Evolutionary conservation across 2,797 vertebrate genomes (phyloP).

Genomic region (Cossypha niveicapilla): DNA sequence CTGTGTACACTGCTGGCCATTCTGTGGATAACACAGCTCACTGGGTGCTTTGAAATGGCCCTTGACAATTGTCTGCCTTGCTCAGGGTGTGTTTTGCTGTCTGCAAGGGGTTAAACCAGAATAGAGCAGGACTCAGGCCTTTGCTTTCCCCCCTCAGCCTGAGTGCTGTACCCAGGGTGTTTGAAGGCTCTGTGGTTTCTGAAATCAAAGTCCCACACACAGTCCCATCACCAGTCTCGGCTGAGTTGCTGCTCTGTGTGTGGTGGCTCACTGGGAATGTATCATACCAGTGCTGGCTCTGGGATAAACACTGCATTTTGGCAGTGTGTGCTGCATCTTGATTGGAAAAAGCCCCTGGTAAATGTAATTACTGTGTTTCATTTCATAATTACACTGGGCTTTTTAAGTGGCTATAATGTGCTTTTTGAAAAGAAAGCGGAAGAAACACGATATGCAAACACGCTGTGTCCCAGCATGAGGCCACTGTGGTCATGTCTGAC

Average conservation of each 20-base stretch:
- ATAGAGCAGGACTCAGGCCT: background rate
- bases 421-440: background rate
- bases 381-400: background rate
- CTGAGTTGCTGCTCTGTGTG: background rate
- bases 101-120: background rate
- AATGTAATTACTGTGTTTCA: constrained; percentile 11
- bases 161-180: background rate
- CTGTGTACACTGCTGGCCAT: background rate
- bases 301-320: background rate
- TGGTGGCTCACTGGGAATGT: background rate
- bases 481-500: background rate
- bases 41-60: background rate
- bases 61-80: background rate
- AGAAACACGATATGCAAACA: background rate
- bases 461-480: background rate
- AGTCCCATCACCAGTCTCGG: background rate
- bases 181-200: background rate
- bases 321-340: background rate
- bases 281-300: background rate
- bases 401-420: background rate
- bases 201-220: background rate
- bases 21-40: background rate
- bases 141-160: background rate
- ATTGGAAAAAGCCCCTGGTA: constrained; percentile 17
- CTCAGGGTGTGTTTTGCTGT: background rate